phyloP scores from a whole-genome alignment of 2,888 invertebrate genomes.

The Dorcus parallelipipedus region DNA sequence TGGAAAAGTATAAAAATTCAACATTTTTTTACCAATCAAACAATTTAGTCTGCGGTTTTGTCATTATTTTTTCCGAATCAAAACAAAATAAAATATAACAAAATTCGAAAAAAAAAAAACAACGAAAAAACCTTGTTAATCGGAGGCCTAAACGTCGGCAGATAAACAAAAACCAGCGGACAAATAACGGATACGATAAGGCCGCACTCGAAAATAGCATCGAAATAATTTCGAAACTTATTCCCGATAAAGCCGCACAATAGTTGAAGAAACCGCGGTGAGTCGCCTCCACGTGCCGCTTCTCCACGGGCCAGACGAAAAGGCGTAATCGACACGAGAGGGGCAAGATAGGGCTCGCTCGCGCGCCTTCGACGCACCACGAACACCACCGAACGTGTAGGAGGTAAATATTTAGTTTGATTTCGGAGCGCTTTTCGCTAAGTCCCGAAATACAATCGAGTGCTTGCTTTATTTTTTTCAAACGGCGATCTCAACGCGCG shows the following conservation, averaged over 20 bases:
- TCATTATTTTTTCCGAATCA: too few relatives aligned
- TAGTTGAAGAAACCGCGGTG: constrained; percentile 37
- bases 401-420: constrained; percentile 49
- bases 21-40: too few relatives aligned
- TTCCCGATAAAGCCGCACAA: not conserved
- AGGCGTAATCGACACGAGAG: constrained; percentile 22
- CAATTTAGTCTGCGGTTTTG: too few relatives aligned
- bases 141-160: too few relatives aligned
- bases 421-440: constrained; percentile 38
- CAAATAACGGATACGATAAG: too few relatives aligned
- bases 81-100: too few relatives aligned
- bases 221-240: not conserved
- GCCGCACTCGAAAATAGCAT: not conserved
- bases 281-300: constrained; percentile 47
- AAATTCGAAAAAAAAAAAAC: too few relatives aligned
- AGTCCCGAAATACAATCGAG: constrained; percentile 25
- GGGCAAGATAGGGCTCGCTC: constrained; percentile 24
- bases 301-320: constrained; percentile 21
- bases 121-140: too few relatives aligned
- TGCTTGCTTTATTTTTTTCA: not conserved
- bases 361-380: constrained; percentile 31
- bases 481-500: not conserved
- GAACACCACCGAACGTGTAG: constrained; percentile 36
- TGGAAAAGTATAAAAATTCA: too few relatives aligned
- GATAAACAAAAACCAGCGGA: too few relatives aligned